Conservation (phyloP, 2,113 vertebrate genomes). For the Mesoclemmys tuberculata region DNA sequence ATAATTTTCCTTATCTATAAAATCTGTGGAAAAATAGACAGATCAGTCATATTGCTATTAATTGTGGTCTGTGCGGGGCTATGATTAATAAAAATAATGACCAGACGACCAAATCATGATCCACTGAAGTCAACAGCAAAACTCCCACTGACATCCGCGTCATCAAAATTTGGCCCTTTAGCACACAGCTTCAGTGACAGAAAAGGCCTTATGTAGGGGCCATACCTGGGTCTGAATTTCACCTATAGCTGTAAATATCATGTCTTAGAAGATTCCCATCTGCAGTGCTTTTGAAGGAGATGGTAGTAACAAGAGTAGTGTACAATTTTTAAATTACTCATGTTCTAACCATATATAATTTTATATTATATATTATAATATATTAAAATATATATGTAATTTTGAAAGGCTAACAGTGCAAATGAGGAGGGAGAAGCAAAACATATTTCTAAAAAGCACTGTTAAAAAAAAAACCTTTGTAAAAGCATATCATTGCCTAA, state of each 20-base stretch:
- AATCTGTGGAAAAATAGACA: background rate
- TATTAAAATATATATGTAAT: constrained; percentile 45
- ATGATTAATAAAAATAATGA: background rate
- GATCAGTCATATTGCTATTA: background rate
- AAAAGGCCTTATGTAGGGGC: background rate
- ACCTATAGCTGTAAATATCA: background rate
- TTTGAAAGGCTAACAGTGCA: constrained; percentile 63
- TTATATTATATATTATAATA: background rate
- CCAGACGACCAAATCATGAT: background rate
- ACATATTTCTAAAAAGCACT: constrained; percentile 53
- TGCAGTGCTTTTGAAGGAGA: background rate
- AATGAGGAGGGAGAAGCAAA: constrained; percentile 72
- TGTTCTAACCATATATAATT: background rate
- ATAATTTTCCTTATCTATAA: background rate
- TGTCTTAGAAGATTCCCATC: background rate
- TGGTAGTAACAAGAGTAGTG: background rate
- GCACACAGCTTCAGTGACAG: background rate
- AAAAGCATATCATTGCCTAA: constrained; percentile 39
- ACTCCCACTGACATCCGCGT: background rate
- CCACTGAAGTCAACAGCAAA: background rate
- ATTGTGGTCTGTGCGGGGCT: background rate
- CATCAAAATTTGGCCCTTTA: background rate
- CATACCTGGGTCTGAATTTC: background rate
- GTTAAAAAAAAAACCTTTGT: constrained; percentile 60
- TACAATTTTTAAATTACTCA: constrained; percentile 44